These are phyloP conservation scores for Myotis davidii DNA, from an alignment of 2,113 vertebrate species.

Conservation along the genomic window DNA sequence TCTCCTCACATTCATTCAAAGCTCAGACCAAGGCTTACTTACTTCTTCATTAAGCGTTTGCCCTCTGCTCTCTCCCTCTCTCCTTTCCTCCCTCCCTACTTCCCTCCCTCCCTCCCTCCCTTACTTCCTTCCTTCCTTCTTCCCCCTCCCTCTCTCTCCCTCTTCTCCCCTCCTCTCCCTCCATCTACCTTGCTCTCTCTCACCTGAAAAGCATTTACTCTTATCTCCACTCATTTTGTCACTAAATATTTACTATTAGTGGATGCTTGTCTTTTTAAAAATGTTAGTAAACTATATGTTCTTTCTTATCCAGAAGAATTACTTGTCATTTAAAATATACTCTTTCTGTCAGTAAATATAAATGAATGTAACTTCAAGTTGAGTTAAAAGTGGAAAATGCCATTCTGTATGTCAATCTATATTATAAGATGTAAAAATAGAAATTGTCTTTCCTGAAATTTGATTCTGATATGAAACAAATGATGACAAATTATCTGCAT, in stretches of 20 bases:
- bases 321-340: not conserved
- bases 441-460: not conserved
- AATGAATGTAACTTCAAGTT: not conserved
- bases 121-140: not conserved
- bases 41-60: not conserved
- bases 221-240: not conserved
- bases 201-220: not conserved
- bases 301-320: not conserved
- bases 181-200: too few species aligned
- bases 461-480: not conserved
- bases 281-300: not conserved
- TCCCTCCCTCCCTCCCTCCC: too few species aligned
- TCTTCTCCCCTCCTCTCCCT: too few species aligned
- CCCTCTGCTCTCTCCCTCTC: not conserved
- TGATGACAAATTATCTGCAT: not conserved
- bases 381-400: not conserved
- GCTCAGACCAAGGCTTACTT: not conserved
- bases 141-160: not conserved
- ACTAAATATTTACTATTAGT: not conserved
- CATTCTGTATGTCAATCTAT: not conserved
- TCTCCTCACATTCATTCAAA: not conserved
- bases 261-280: not conserved
- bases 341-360: conserved; percentile 15
- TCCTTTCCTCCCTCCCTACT: too few species aligned
- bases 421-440: not conserved